Evolutionary conservation across 2,113 vertebrate species (phyloP).

Genomic region (Sphaerodactylus townsendi): DNA sequence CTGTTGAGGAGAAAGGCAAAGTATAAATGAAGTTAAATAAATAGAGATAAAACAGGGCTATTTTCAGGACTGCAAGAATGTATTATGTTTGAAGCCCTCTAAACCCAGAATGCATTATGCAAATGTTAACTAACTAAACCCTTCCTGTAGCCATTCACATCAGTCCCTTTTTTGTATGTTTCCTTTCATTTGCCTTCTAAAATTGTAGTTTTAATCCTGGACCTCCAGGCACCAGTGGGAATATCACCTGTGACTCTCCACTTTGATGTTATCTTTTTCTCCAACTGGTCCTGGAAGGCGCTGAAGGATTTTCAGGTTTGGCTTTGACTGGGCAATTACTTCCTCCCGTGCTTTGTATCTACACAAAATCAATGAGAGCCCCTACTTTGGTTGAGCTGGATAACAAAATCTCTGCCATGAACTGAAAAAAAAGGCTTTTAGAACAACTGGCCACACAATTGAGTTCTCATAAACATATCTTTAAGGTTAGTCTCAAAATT

Average conservation of each 20-base stretch:
- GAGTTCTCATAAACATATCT: background rate
- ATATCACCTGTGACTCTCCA: background rate
- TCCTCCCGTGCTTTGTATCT: background rate
- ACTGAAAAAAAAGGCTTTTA: background rate
- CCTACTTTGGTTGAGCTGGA: background rate
- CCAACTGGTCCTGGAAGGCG: background rate
- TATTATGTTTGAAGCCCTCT: too few species aligned
- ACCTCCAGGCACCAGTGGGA: background rate
- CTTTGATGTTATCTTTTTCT: background rate
- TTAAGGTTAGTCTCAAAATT: rapidly evolving
- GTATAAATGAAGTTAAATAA: too few species aligned
- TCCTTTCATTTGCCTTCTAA: background rate
- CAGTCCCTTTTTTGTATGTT: too few species aligned
- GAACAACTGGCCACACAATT: background rate
- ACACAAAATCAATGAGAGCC: background rate
- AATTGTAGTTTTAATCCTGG: background rate
- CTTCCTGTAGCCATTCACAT: background rate
- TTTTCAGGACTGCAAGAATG: too few species aligned
- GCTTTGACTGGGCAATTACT: background rate
- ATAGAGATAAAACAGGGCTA: too few species aligned
- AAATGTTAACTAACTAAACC: too few species aligned
- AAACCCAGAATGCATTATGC: too few species aligned
- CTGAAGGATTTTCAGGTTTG: background rate
- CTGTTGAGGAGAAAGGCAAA: too few species aligned
- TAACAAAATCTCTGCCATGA: conserved; percentile 24